Conservation (phyloP, 2,888 invertebrate species). For the Brachypalpus laphriformis region DNA sequence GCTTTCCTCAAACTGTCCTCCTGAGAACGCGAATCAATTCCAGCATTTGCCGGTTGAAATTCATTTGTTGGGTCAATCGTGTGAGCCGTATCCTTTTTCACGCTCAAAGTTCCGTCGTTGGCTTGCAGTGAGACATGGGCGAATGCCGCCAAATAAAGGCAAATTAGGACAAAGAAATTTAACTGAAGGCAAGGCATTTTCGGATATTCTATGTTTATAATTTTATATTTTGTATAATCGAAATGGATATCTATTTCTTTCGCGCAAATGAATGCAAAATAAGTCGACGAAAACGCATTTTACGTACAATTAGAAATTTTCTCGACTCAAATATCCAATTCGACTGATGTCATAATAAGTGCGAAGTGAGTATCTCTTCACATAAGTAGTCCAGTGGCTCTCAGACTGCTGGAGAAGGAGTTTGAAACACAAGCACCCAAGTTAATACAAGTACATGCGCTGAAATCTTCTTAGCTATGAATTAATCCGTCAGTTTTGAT, state of each 20-base stretch:
- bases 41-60: neutral
- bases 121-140: neutral
- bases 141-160: slow-evolving; percentile 2
- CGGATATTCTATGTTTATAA: neutral
- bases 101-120: neutral
- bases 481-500: too few relatives aligned
- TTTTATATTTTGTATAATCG: neutral
- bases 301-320: slow-evolving; percentile 1
- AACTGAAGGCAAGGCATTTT: slow-evolving; percentile 33
- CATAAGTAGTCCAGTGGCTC: too few relatives aligned
- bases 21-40: neutral
- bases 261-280: slow-evolving; percentile 13
- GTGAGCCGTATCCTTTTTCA: slow-evolving; percentile 6
- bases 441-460: too few relatives aligned
- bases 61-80: neutral
- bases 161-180: slow-evolving; percentile 6
- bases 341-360: slow-evolving; percentile 41
- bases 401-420: too few relatives aligned
- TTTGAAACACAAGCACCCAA: too few relatives aligned
- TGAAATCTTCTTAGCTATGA: too few relatives aligned
- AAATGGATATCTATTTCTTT: neutral
- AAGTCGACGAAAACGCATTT: slow-evolving; percentile 15
- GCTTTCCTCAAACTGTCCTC: neutral
- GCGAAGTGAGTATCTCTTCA: slow-evolving; percentile 24
- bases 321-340: neutral